phyloP scores from a whole-genome alignment of 2,888 invertebrate genomes.

The Dastarcus helophoroides region DNA sequence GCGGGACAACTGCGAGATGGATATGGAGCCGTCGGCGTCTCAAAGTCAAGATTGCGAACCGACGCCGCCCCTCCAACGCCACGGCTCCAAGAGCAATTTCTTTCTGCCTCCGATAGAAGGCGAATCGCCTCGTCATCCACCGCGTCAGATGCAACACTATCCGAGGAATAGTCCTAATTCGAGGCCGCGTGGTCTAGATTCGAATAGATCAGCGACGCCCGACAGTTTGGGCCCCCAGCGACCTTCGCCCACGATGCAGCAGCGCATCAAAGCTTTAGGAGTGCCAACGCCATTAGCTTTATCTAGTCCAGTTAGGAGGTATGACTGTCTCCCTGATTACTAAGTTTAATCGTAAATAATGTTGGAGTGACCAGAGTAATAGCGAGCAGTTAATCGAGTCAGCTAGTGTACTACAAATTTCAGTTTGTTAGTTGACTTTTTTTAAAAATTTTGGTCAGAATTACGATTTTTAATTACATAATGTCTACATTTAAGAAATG shows the following conservation, averaged over 20 bases:
- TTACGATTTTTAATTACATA: too few species aligned
- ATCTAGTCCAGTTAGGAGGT: conserved; percentile 83
- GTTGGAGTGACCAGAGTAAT: too few species aligned
- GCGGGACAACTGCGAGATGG: conserved; percentile 70
- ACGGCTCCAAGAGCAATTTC: conserved; percentile 78
- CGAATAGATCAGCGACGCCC: conserved; percentile 39
- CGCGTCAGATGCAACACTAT: conserved; percentile 44
- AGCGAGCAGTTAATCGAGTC: too few species aligned
- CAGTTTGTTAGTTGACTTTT: conserved; percentile 1
- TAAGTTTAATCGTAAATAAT: too few species aligned
- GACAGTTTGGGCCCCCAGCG: conserved; percentile 38
- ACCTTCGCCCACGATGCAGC: conserved; percentile 79
- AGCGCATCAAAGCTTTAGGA: conserved; percentile 79
- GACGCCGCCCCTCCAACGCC: conserved; percentile 74
- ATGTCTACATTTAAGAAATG: too few species aligned
- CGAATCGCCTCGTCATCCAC: conserved; percentile 41
- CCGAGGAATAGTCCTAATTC: conserved; percentile 73
- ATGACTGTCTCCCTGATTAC: conserved; percentile 24
- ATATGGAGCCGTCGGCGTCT: conserved; percentile 80
- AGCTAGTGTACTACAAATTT: too few species aligned
- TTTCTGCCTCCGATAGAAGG: conserved; percentile 56
- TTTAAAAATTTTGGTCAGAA: not conserved
- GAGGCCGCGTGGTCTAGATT: conserved; percentile 54
- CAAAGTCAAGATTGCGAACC: conserved; percentile 90
- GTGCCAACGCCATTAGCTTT: conserved; percentile 81